Base-by-base conservation (phyloP, 2,113 vertebrate genomes). In the Acanthisitta chloris region DNA sequence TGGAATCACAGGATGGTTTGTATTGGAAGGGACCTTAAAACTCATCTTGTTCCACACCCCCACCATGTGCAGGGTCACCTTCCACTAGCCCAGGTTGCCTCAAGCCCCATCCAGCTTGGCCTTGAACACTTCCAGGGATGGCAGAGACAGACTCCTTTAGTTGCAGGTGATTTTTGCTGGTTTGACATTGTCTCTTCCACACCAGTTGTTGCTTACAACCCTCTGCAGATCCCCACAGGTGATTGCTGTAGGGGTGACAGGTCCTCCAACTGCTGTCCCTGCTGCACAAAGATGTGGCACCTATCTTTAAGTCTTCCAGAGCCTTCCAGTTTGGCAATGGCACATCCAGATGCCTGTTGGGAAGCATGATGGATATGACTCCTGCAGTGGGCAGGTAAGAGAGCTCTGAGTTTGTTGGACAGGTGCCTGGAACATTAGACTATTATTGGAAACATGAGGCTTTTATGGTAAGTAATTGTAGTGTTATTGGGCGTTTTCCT, bases 401-500 rank as follows among this genome's bases (percentile, higher is more conserved):
- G 66, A 76, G 34, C n/a, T 67, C 49, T 23, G 78, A 36, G 62
- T 43, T 59, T 67, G 80, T 74, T 96, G 94, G 94, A 81, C 74
- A 95, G 81, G 86, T 87, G 94, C 93, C 96, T 96, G 89, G 93
- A 96, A 85, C 86, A 87, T 55, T 12, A 84, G 87, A 84, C 88
- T 86, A 78, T 84, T 96, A 61, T 92, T 94, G 93, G 95, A 95
- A 96, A 79, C 83, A 79, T 1, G 52, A 89, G 89, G 93, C 88
- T 97, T 85, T 96, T 94, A 92, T 90, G 92, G 87, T 96, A 96
- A 96, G 90, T 96, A 90, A 96, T 96, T 95, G 94, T 81, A 49
- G 66, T 51, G 82, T 93, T 96, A 93, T 88, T 82, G 94, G 93
- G 79, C 42, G 40, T 95, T 83, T 76, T 85, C 92, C 85, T 91